Evolutionary conservation across 2,113 vertebrate species (phyloP).

Genomic region (Gnathonemus echidnorhynchus): DNA sequence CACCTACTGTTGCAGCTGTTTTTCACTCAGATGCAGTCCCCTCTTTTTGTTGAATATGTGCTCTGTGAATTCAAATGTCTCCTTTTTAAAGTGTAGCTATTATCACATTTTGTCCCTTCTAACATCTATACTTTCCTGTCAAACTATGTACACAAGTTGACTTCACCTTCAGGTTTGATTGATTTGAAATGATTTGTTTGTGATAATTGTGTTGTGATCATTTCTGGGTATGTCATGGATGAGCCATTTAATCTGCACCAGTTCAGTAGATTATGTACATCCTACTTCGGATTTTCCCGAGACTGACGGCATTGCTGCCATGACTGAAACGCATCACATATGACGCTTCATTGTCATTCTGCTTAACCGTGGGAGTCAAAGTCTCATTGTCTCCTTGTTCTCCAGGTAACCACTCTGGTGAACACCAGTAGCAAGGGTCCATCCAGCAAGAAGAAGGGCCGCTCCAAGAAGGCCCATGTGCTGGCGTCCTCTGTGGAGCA

Average conservation of each 20-base stretch:
- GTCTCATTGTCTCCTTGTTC: not conserved
- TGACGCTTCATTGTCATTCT: not conserved
- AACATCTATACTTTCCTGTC: not conserved
- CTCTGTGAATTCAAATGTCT: not conserved
- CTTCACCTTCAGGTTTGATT: not conserved
- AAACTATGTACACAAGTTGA: not conserved
- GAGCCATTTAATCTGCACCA: not conserved
- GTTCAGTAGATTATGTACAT: not conserved
- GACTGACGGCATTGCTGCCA: not conserved
- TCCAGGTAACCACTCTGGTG: conserved; percentile 90
- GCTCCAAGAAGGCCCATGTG: conserved; percentile 97
- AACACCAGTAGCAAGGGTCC: conserved; percentile 98
- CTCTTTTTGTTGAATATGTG: not conserved
- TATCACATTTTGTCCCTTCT: not conserved
- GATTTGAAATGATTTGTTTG: not conserved
- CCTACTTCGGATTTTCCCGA: not conserved
- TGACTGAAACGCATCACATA: not conserved
- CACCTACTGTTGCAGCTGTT: not conserved
- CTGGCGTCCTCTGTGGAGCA: conserved; percentile 92
- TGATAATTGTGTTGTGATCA: not conserved
- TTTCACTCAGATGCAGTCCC: not conserved
- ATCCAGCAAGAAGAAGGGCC: conserved; percentile 94
- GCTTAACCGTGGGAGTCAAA: not conserved
- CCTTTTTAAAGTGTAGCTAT: not conserved
- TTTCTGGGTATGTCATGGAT: not conserved